These are phyloP conservation scores for Pinctada fucata DNA, from an alignment of 2,888 invertebrate species.

Conservation along the genomic window DNA sequence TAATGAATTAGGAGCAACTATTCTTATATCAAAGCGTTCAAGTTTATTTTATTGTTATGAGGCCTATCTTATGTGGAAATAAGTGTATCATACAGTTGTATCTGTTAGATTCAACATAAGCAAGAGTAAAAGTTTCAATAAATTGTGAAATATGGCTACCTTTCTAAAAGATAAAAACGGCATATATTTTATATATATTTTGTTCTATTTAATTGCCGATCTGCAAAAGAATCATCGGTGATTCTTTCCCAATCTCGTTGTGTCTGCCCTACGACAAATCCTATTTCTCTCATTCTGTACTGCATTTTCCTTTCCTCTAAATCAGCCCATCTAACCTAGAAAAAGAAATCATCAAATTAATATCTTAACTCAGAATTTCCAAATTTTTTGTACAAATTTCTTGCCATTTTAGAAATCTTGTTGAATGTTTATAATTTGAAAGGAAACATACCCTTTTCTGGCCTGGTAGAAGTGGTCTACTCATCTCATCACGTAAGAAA, in stretches of 20 bases:
- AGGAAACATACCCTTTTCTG: constrained; percentile 77
- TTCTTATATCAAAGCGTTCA: no score
- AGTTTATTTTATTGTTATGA: no score
- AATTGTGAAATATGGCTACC: constrained; percentile 10
- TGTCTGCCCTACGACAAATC: constrained; percentile 97
- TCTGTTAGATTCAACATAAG: no score
- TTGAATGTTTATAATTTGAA: no score
- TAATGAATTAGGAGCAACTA: no score
- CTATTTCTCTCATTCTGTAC: constrained; percentile 94
- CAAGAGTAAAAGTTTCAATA: no score
- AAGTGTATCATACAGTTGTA: no score
- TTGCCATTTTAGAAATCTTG: no score
- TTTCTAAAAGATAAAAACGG: constrained; percentile 5
- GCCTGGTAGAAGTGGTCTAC: constrained; percentile 73
- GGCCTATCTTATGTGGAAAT: no score
- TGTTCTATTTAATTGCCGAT: constrained; percentile 93
- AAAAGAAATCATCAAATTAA: background rate
- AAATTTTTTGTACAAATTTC: no score
- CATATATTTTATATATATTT: constrained; percentile 82
- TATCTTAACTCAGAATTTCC: background rate
- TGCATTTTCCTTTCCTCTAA: constrained; percentile 94
- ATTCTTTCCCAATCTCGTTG: constrained; percentile 97
- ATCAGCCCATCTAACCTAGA: constrained; percentile 97
- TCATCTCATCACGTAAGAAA: constrained; percentile 88
- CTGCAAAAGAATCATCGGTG: constrained; percentile 92